Evolutionary conservation across 64 coral and sea anemone genomes (phyloP).

Genomic region (Trachythela sp.): DNA sequence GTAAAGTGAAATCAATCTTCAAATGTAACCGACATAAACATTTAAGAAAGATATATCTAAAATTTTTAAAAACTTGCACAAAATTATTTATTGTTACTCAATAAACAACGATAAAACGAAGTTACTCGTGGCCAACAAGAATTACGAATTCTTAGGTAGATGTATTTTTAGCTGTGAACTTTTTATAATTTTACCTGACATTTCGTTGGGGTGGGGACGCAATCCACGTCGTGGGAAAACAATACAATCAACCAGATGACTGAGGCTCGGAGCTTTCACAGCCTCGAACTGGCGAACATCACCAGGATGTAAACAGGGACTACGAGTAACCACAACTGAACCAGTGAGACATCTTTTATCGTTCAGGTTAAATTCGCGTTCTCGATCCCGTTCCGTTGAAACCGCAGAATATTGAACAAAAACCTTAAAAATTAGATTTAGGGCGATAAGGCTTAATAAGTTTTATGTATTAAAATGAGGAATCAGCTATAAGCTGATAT

Average conservation of each 20-base stretch:
- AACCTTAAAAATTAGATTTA: not conserved
- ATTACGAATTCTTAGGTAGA: not conserved
- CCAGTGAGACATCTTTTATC: not conserved
- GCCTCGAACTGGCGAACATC: conserved; percentile 45
- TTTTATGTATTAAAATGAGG: too few relatives aligned
- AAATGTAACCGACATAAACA: too few relatives aligned
- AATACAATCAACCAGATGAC: conserved; percentile 41
- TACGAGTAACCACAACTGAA: conserved; percentile 45
- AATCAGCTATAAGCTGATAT: too few relatives aligned
- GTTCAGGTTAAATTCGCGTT: too few relatives aligned
- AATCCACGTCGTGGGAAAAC: conserved; percentile 43
- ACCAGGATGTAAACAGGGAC: conserved; percentile 52
- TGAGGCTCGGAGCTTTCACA: conserved; percentile 27
- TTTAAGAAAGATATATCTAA: too few relatives aligned
- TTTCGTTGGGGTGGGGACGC: conserved; percentile 44
- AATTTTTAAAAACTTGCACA: too few relatives aligned
- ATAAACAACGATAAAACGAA: too few relatives aligned
- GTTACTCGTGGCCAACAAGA: too few relatives aligned
- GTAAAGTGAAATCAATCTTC: too few relatives aligned
- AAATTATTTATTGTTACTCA: too few relatives aligned
- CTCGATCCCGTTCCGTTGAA: not conserved
- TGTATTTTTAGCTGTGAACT: too few relatives aligned
- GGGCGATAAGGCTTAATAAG: not conserved
- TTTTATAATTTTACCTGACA: conserved; percentile 23
- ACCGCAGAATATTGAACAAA: not conserved